These are phyloP conservation scores for Drosophila nigricruria DNA, from an alignment of 2,888 invertebrate genomes.

Conservation along the genomic window DNA sequence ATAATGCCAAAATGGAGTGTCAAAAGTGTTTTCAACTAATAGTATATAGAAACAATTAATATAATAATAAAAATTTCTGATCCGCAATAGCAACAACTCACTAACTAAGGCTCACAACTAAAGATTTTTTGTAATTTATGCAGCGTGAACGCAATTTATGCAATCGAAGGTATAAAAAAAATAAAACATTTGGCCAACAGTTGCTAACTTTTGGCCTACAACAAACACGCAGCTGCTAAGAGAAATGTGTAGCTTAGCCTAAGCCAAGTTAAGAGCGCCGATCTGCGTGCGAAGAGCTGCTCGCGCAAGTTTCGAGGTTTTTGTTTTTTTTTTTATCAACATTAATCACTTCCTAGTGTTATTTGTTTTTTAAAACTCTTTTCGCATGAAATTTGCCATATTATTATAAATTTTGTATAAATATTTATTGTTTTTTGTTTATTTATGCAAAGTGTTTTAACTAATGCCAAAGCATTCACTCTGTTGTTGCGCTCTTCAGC, in stretches of 20 bases:
- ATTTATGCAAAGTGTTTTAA: constrained; percentile 28
- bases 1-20: neutral
- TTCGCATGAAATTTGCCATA: constrained; percentile 49
- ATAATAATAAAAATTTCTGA: neutral
- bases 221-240: constrained; percentile 30
- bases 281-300: constrained; percentile 2
- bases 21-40: neutral
- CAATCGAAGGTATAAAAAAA: constrained; percentile 13
- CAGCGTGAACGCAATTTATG: constrained; percentile 46
- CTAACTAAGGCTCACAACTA: no score
- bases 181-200: constrained; percentile 33
- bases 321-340: constrained; percentile 20
- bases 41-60: neutral
- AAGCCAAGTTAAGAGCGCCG: constrained; percentile 46
- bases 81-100: neutral
- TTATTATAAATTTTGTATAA: constrained; percentile 5
- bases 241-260: constrained; percentile 27
- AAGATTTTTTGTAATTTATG: constrained; percentile 28
- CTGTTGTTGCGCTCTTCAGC: constrained; percentile 43
- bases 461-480: constrained; percentile 34
- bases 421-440: constrained; percentile 25
- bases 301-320: constrained; percentile 38
- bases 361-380: neutral
- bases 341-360: neutral
- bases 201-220: constrained; percentile 25